Base-by-base conservation (phyloP, 2,113 vertebrate genomes). In the Toxotes jaculatrix region DNA sequence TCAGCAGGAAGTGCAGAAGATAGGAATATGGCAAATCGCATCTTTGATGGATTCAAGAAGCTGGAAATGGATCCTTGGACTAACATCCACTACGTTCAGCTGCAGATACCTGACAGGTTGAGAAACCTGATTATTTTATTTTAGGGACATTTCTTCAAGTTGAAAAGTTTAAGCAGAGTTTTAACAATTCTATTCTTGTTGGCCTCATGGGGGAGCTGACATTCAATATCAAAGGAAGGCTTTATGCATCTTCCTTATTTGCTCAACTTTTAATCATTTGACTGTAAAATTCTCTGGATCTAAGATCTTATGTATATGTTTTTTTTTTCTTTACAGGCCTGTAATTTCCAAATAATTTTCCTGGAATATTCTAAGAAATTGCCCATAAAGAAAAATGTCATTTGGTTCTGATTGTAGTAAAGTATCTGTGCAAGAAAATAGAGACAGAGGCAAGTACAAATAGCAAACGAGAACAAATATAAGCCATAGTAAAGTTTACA, bases 1-100 rank as follows among this genome's bases (percentile, higher is more conserved):
- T 90, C 93, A 38, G 97, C 98, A 49, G 98, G 97, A 60, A 95
- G 92, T 59, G 10, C 1, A 0, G 93, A 87, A 45, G 98, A 99
- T 75, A 80, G 75, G 10, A 4, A 0, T 0, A 59, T 94, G 75
- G 97, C 73, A 3, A 80, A 74, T 32, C 34, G 47, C 31, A 60
- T 99, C 70, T 86, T 93, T 32, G 42, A 91, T 0, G n/a, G 87
- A 14, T 97, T 98, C 31, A 67, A 0, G n/a, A 56, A n/a, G 0
- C 91, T 90, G 31, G 27, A 38, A 10, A 87, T 98, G 93, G 61
- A 92, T 2, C 92, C 95, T 1, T 98, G 98, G 98, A 92, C 77
- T 0, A 96, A 96, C 77, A 87, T 93, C 60, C 97, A 99, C 88
- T 95, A 95, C 2, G 88, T 99, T 57, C 96, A 93, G 85, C 93